Evolutionary conservation across 2,113 vertebrate genomes (phyloP), one percentile per base, ranked within the genome.

Genomic region (Oncorhynchus gorbuscha): DNA sequence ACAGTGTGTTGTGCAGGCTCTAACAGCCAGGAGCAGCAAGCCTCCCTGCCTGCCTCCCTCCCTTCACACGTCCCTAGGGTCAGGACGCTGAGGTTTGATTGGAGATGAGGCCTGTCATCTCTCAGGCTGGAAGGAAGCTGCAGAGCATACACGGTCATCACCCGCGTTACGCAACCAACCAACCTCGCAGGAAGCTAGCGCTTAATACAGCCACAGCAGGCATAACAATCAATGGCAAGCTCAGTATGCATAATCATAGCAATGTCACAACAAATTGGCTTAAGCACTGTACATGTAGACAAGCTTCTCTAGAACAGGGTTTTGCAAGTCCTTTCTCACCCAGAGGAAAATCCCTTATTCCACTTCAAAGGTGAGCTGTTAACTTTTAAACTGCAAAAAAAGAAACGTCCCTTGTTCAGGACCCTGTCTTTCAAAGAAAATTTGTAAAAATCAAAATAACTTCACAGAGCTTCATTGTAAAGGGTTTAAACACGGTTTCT

Each of bases 221-320:
- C 88, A 76, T 81, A 86, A 84, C 81, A 88, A 86, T 76, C 87
- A 77, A 18, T 83, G 81, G 85, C 88, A 85, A 88, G 89, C 90
- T 91, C 92, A 90, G 88, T 92, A 83, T 85, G 81, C 85, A 73
- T 81, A 84, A 72, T 82, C 77, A 75, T 20, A 83, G 81, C 86
- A 74, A 80, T 90, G 89, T 89, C 89, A 89, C 81, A 86, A 87
- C 89, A 90, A 92, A 92, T 91, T 91, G 90, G 90, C 90, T 92
- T 90, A 89, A 89, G 83, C 82, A 81, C 78, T 83, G 73, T 51
- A 77, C 83, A 84, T 83, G 81, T 85, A 81, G 82, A 73, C 84
- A 82, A 86, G 86, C 82, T 88, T 85, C 86, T 90, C 86, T 85
- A 82, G 74, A 87, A 84, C 81, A 82, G 85, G 77, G 78, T 88